Conservation (phyloP, 2,888 invertebrate genomes). For the Anaspis maculata region DNA sequence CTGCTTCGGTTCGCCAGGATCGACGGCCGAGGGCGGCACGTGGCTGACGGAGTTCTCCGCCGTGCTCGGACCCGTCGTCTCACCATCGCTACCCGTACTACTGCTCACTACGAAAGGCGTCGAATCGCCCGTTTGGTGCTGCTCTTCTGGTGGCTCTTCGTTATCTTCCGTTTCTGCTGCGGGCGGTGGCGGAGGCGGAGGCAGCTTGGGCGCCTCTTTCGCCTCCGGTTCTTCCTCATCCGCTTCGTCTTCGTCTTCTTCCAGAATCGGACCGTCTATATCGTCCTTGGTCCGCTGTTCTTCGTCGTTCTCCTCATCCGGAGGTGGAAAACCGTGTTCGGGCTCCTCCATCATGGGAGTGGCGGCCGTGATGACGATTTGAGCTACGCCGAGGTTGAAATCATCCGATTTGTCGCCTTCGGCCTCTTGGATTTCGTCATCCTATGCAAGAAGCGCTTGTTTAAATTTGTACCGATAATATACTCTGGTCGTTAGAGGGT, state of each 20-base stretch:
- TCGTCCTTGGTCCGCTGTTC: constrained; percentile 8
- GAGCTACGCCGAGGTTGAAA: constrained; percentile 72
- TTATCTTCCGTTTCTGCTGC: constrained; percentile 17
- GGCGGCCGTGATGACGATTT: constrained; percentile 89
- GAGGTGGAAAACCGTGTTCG: constrained; percentile 68
- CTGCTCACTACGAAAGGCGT: constrained; percentile 55
- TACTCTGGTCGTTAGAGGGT: too few relatives aligned
- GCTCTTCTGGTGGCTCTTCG: constrained; percentile 43
- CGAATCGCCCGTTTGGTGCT: constrained; percentile 48
- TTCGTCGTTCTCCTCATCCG: constrained; percentile 37
- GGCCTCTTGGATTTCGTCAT: constrained; percentile 5
- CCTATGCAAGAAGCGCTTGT: too few relatives aligned
- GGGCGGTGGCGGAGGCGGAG: too few relatives aligned
- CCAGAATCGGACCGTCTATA: constrained; percentile 11
- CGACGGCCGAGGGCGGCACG: constrained; percentile 37
- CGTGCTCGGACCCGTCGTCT: constrained; percentile 55
- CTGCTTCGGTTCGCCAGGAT: constrained; percentile 51
- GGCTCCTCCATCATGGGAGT: constrained; percentile 87
- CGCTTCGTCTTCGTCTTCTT: constrained; percentile 13
- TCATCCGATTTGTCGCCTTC: constrained; percentile 42
- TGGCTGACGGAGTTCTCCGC: constrained; percentile 54
- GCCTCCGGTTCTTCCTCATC: constrained; percentile 12
- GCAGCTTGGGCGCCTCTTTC: not conserved
- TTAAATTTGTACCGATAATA: not conserved
- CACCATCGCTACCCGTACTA: constrained; percentile 59